Conservation (phyloP, 1,140 invertebrate species). For the Anoplolepis gracilipes region DNA sequence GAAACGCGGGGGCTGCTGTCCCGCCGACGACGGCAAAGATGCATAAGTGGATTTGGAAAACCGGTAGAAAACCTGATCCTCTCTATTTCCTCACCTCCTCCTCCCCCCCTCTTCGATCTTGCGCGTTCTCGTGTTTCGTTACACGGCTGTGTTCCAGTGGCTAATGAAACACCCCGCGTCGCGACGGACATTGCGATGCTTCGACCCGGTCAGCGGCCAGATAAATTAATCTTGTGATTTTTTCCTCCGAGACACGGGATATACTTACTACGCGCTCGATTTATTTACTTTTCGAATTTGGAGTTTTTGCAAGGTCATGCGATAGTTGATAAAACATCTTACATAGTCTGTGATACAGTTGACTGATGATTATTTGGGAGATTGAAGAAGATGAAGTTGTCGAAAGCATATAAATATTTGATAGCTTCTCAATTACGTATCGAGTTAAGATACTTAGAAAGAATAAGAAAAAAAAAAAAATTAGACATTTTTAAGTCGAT, state of each 20-base stretch:
- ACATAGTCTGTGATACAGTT: not conserved
- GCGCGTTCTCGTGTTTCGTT: not conserved
- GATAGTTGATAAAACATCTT: not conserved
- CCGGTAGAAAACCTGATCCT: conserved; percentile 74
- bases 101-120: too few species aligned
- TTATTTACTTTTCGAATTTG: conserved; percentile 50
- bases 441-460: not conserved
- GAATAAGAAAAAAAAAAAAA: not conserved
- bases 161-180: conserved; percentile 41
- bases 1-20: conserved; percentile 56
- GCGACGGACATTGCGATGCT: not conserved
- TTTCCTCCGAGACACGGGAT: not conserved
- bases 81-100: too few species aligned
- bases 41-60: conserved; percentile 75
- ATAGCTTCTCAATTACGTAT: not conserved
- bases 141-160: not conserved
- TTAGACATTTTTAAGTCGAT: not conserved
- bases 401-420: conserved; percentile 7
- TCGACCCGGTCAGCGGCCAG: conserved; percentile 38
- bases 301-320: not conserved
- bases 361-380: conserved; percentile 8
- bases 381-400: conserved; percentile 7
- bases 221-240: conserved; percentile 53
- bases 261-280: not conserved
- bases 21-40: conserved; percentile 64